phyloP scores from a whole-genome alignment of 1,140 invertebrate species.

The Saccostrea cuccullata region DNA sequence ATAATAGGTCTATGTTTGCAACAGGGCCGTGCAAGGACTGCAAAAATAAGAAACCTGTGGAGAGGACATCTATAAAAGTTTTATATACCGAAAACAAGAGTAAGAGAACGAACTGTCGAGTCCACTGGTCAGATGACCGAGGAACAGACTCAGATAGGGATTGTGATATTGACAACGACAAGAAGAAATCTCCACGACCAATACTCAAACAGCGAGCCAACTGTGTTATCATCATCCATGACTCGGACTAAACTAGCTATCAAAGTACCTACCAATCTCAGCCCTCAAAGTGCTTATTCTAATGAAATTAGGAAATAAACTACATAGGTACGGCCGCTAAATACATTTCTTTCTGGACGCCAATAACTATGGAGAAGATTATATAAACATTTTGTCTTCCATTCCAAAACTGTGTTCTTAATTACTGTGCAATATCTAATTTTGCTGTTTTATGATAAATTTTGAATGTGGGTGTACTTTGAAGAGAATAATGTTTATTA shows the following conservation, averaged over 20 bases:
- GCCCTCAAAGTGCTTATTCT: background rate
- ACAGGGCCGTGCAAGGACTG: slow-evolving; percentile 27
- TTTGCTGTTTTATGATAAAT: no score
- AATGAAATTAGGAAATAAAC: background rate
- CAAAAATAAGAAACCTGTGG: background rate
- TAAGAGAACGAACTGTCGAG: slow-evolving; percentile 1
- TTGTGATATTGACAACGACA: background rate
- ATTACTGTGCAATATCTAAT: no score
- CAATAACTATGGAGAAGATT: no score
- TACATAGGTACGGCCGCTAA: no score
- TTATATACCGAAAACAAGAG: background rate
- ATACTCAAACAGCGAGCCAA: slow-evolving; percentile 32
- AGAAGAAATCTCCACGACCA: background rate
- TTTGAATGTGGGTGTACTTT: no score
- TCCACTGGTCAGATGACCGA: slow-evolving; percentile 9
- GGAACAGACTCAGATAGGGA: background rate
- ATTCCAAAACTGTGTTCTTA: no score
- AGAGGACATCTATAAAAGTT: slow-evolving; percentile 1
- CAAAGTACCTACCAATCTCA: no score
- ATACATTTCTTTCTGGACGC: background rate
- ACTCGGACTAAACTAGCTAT: background rate
- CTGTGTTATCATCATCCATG: slow-evolving; percentile 27
- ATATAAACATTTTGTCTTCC: background rate
- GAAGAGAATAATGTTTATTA: no score
- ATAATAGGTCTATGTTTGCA: slow-evolving; percentile 23